A percentile compares a stretch with the other conserved stretches of the same genome.
phyloP scores from a whole-genome alignment of 2,113 vertebrate species.

The Catharus minimus region DNA sequence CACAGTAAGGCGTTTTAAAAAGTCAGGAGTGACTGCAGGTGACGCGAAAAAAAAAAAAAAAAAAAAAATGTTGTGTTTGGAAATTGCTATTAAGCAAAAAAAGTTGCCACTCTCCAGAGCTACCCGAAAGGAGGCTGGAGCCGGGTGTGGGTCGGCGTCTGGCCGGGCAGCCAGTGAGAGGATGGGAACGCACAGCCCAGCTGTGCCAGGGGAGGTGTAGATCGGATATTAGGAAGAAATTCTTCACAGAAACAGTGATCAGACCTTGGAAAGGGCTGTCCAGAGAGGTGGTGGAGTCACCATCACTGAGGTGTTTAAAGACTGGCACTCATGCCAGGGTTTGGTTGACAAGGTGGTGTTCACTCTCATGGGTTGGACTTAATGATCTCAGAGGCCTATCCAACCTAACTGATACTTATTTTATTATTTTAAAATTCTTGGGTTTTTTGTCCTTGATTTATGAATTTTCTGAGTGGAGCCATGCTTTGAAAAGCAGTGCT shows the following conservation, averaged over 20 bases:
- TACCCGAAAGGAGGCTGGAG: not conserved
- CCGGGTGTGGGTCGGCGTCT: too few relatives aligned
- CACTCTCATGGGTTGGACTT: accelerated
- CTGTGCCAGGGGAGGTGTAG: not conserved
- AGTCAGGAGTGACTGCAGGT: accelerated
- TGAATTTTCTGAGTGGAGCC: not conserved
- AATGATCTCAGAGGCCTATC: not conserved
- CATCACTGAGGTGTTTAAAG: not conserved
- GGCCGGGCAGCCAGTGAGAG: not conserved
- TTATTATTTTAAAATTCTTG: not conserved
- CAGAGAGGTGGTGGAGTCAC: not conserved
- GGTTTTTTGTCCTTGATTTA: not conserved
- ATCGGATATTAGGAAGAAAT: too few relatives aligned
- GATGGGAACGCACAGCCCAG: too few relatives aligned
- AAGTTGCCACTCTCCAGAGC: not conserved
- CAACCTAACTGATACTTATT: not conserved
- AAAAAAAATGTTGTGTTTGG: too few relatives aligned
- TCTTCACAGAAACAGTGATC: not conserved
- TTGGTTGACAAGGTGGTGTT: not conserved
- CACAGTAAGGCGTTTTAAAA: not conserved
- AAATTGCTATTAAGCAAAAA: not conserved
- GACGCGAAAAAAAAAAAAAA: not conserved
- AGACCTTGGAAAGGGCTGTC: not conserved
- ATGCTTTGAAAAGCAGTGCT: accelerated
- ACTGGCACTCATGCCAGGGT: not conserved